phyloP scores from a whole-genome alignment of 35 echinoderm and acorn worm genomes.

The Apostichopus parvimensis region DNA sequence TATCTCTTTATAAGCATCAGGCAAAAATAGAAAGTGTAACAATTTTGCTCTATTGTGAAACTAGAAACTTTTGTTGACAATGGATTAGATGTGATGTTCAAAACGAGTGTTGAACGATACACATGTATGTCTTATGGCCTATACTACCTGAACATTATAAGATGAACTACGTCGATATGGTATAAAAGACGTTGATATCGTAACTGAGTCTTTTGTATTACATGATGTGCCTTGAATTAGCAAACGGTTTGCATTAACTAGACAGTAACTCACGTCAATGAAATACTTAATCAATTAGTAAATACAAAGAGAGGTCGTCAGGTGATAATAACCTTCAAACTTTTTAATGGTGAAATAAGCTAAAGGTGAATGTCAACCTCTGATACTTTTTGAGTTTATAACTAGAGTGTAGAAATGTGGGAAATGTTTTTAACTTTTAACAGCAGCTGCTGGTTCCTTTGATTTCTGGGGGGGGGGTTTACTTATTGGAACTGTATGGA shows the following conservation, averaged over 20 bases:
- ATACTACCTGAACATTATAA: not conserved
- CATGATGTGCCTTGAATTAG: slow-evolving; percentile 39
- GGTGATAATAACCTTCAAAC: not conserved
- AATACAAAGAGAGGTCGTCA: not conserved
- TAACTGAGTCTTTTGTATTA: not conserved
- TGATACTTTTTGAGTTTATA: not conserved
- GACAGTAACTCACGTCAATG: not conserved
- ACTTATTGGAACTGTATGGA: too few species aligned
- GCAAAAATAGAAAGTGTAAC: not conserved
- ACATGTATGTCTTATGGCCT: not conserved
- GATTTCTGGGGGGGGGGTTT: too few species aligned
- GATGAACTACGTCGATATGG: too few species aligned
- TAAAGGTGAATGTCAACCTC: not conserved
- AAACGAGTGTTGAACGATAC: not conserved
- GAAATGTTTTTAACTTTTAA: not conserved
- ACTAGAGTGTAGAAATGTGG: not conserved
- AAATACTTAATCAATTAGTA: too few species aligned
- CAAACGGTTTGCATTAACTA: not conserved
- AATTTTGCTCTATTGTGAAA: not conserved
- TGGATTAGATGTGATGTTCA: not conserved
- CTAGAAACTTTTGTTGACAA: not conserved
- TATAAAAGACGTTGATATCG: not conserved
- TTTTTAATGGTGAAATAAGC: not conserved
- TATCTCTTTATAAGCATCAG: too few species aligned
- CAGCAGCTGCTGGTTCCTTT: not conserved